These are phyloP conservation scores for Rambutsinella grinnellia DNA, from an alignment of 2,888 invertebrate genomes.

Conservation along the genomic window DNA sequence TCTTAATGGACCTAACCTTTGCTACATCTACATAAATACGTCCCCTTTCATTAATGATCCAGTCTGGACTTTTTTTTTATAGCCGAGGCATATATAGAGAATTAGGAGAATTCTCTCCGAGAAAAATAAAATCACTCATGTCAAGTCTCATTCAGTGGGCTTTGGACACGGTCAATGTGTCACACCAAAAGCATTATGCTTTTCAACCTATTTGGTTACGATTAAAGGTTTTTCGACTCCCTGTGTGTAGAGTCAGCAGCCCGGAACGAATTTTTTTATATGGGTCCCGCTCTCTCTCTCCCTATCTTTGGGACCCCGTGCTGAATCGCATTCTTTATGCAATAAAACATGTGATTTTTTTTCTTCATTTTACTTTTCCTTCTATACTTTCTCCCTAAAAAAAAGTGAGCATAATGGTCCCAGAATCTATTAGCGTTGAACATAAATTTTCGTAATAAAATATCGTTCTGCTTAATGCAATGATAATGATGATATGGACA, in stretches of 20 bases:
- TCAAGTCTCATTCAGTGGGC: conserved; percentile 46
- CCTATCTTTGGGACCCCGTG: neutral
- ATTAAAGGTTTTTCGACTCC: conserved; percentile 47
- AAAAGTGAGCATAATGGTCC: conserved; percentile 37
- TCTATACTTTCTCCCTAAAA: conserved; percentile 3
- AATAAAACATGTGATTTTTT: conserved; percentile 38
- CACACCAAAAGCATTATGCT: conserved; percentile 51
- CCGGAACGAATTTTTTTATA: conserved; percentile 57
- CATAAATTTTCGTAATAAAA: conserved; percentile 47
- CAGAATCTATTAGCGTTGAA: conserved; percentile 49
- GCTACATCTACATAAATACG: neutral
- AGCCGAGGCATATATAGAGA: neutral
- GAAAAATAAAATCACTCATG: conserved; percentile 52
- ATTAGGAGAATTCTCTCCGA: neutral
- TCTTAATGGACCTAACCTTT: neutral
- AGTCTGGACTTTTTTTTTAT: neutral
- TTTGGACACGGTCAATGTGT: conserved; percentile 62
- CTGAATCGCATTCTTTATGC: conserved; percentile 32
- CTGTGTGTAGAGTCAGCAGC: conserved; percentile 57
- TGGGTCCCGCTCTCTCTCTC: conserved; percentile 15
- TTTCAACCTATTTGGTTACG: conserved; percentile 56
- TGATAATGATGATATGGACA: conserved; percentile 52
- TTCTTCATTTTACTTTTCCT: conserved; percentile 23
- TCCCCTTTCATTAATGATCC: neutral
- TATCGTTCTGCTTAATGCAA: conserved; percentile 50